phyloP scores from a whole-genome alignment of 2,888 invertebrate genomes.

The Schizaphis graminum region DNA sequence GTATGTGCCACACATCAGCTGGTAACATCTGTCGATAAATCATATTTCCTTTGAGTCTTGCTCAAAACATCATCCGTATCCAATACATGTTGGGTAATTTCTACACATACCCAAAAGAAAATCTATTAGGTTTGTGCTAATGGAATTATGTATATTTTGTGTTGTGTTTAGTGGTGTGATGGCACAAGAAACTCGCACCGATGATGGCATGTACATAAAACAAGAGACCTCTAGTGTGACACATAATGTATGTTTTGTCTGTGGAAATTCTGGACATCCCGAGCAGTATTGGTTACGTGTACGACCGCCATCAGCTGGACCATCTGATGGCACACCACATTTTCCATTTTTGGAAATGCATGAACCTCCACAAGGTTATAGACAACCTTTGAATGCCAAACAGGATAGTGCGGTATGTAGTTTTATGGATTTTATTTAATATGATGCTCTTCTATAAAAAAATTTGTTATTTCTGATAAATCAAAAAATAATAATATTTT shows the following conservation, averaged over 20 bases:
- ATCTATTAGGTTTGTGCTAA: not conserved
- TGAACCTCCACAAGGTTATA: slow-evolving; percentile 85
- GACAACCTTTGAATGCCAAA: slow-evolving; percentile 66
- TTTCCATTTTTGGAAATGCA: slow-evolving; percentile 94
- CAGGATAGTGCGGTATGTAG: slow-evolving; percentile 68
- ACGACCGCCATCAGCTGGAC: slow-evolving; percentile 74
- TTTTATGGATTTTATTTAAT: not conserved
- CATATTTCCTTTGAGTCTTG: not conserved
- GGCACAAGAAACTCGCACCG: slow-evolving; percentile 65
- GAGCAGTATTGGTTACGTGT: slow-evolving; percentile 77
- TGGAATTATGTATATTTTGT: not conserved
- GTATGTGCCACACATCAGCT: slow-evolving; percentile 62
- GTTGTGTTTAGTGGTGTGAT: slow-evolving; percentile 63
- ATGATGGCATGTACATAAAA: slow-evolving; percentile 66
- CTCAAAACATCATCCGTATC: not conserved
- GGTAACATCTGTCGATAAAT: slow-evolving; percentile 59
- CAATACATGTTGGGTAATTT: not conserved
- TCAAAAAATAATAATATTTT: not conserved
- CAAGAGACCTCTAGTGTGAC: slow-evolving; percentile 56
- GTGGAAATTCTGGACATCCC: slow-evolving; percentile 80
- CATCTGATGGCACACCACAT: slow-evolving; percentile 81
- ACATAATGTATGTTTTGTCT: slow-evolving; percentile 76
- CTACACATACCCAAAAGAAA: not conserved
- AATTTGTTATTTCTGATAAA: not conserved
- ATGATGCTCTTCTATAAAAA: not conserved